Percentiles rank a stretch among this genome's conserved stretches.
Conservation (phyloP, 2,113 vertebrate genomes). For the Opisthocomus hoazin region DNA sequence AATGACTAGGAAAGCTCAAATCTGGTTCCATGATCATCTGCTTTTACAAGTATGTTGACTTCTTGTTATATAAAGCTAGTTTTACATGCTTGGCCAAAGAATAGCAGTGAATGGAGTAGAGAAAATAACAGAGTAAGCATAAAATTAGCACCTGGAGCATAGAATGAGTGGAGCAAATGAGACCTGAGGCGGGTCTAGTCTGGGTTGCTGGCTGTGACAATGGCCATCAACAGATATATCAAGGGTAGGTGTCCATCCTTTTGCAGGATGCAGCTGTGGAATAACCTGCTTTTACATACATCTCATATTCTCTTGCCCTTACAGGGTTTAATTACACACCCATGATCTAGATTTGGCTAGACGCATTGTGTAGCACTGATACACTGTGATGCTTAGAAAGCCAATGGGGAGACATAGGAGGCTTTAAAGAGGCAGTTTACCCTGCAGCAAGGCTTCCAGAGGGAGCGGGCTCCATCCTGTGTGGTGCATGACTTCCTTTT, state of each 20-base stretch:
- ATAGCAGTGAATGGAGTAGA: not conserved
- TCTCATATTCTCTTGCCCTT: not conserved
- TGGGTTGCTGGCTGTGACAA: not conserved
- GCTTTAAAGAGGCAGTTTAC: not conserved
- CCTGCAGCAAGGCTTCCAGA: not conserved
- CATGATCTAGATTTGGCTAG: not conserved
- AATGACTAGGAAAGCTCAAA: not conserved
- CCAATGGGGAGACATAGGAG: not conserved
- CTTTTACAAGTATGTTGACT: not conserved
- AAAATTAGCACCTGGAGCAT: not conserved
- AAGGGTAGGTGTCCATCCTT: not conserved
- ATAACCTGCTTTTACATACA: not conserved
- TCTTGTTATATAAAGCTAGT: not conserved
- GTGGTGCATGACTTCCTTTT: not conserved
- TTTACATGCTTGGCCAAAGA: not conserved
- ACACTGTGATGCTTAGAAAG: not conserved
- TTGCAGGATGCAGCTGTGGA: not conserved
- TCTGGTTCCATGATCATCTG: not conserved
- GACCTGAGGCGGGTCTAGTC: too few species aligned
- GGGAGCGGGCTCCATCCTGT: not conserved
- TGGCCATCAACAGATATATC: not conserved
- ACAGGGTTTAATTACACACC: not conserved
- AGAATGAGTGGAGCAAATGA: not conserved
- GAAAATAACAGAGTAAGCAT: not conserved
- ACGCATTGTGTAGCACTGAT: not conserved